phyloP scores from a whole-genome alignment of 2,113 vertebrate genomes.

The Nothocercus nigrocapillus region DNA sequence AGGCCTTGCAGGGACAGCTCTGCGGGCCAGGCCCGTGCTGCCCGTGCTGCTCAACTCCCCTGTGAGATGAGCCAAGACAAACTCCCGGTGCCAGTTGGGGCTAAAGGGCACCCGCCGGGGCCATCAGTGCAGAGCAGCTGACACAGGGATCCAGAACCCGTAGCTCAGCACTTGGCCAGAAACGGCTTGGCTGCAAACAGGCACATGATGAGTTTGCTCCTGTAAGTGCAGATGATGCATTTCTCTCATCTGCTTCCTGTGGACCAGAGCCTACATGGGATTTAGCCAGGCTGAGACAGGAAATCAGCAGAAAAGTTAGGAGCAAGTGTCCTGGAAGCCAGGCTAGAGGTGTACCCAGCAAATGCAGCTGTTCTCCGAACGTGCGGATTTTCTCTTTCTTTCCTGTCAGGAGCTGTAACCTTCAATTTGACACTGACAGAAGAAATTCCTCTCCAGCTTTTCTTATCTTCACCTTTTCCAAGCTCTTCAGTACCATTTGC shows the following conservation, averaged over 20 bases:
- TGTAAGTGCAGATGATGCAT: rapidly evolving
- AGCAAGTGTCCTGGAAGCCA: neutral
- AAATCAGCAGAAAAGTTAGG: neutral
- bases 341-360: neutral
- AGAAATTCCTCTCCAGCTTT: neutral
- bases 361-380: rapidly evolving
- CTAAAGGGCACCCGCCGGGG: too few species aligned
- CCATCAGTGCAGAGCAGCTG: too few species aligned
- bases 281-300: neutral
- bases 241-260: neutral
- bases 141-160: too few species aligned
- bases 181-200: neutral
- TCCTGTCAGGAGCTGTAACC: neutral
- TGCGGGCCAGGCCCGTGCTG: too few species aligned
- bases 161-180: too few species aligned
- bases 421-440: neutral
- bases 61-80: too few species aligned
- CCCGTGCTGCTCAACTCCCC: too few species aligned
- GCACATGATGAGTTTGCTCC: rapidly evolving
- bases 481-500: neutral
- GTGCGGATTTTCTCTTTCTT: neutral
- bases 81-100: too few species aligned
- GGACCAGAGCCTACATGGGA: rapidly evolving
- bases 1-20: too few species aligned
- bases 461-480: neutral